Conservation (phyloP, 2,888 invertebrate genomes). For the Cepaea hortensis region DNA sequence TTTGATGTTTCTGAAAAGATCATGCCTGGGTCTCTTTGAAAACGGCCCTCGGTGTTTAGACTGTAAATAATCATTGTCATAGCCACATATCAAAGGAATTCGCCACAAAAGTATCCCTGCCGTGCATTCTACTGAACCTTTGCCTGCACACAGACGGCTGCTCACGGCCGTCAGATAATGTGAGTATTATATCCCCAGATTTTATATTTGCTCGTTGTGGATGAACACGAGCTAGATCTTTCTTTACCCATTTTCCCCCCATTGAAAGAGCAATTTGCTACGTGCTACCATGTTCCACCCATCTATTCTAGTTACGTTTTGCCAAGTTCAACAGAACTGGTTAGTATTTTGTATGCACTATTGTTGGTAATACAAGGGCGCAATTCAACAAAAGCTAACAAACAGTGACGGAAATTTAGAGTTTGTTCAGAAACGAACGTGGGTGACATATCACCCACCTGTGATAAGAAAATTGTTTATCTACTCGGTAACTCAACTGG, state of each 20-base stretch:
- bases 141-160: constrained; percentile 1
- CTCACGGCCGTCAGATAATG: constrained; percentile 1
- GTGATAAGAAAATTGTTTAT: constrained; percentile 10
- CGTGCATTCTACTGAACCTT: not conserved
- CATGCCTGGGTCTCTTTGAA: constrained; percentile 12
- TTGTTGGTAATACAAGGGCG: not conserved
- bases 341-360: not conserved
- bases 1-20: constrained; percentile 18
- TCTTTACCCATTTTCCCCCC: not conserved
- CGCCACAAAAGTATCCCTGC: constrained; percentile 2
- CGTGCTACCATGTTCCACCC: not conserved
- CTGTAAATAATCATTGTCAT: constrained; percentile 29
- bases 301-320: not conserved
- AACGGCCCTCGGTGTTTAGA: constrained; percentile 22
- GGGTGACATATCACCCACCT: not conserved
- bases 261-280: constrained; percentile 1
- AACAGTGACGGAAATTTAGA: not conserved
- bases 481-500: not conserved
- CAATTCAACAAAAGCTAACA: not conserved
- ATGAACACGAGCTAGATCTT: not conserved
- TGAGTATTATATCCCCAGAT: constrained; percentile 16
- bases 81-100: constrained; percentile 16
- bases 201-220: not conserved
- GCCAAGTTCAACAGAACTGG: not conserved
- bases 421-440: not conserved